phyloP scores from a whole-genome alignment of 2,113 vertebrate species.

The Lathamus discolor region DNA sequence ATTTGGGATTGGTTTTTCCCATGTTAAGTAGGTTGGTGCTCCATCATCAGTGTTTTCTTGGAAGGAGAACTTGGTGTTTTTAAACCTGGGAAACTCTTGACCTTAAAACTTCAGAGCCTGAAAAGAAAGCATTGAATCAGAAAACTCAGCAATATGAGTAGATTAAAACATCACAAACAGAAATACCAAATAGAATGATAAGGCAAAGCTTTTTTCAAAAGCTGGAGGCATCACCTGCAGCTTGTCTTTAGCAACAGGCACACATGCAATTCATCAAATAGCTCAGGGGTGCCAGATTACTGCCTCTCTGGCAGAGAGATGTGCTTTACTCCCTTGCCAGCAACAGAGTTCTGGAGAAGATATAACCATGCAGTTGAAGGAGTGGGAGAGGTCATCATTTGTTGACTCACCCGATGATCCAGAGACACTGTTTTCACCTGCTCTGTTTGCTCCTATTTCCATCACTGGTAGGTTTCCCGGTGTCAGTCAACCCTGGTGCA shows the following conservation, averaged over 20 bases:
- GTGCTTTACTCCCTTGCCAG: background rate
- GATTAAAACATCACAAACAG: background rate
- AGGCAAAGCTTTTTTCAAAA: background rate
- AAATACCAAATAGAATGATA: background rate
- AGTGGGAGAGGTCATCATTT: background rate
- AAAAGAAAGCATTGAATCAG: background rate
- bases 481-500: background rate
- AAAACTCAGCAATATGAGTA: background rate
- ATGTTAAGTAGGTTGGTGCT: background rate
- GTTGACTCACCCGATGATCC: background rate
- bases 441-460: background rate
- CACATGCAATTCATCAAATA: rapidly evolving
- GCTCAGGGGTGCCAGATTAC: background rate
- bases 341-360: background rate
- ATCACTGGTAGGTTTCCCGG: background rate
- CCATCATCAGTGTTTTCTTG: background rate
- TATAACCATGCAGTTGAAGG: rapidly evolving
- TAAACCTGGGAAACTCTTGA: background rate
- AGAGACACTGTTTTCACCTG: background rate
- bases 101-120: background rate
- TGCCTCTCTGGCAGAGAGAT: background rate
- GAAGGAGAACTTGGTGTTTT: background rate
- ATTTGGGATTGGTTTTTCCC: background rate
- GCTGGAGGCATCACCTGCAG: background rate
- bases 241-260: background rate